Evolutionary conservation across 2,797 vertebrate genomes (phyloP).

Genomic region (Peromyscus attwateri): DNA sequence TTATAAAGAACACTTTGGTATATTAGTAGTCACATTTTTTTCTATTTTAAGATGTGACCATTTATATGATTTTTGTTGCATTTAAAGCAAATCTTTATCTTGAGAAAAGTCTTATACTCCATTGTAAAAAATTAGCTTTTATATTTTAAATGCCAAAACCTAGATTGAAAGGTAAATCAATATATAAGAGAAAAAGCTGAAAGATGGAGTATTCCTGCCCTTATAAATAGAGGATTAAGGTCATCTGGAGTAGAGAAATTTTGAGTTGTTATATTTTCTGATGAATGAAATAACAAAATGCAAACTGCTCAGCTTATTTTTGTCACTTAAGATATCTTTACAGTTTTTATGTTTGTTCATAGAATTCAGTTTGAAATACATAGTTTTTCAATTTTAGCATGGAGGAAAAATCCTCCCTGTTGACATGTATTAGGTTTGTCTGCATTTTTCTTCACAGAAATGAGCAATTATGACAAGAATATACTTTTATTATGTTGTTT

Average conservation of each 20-base stretch:
- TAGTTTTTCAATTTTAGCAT: neutral
- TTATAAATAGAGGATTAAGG: neutral
- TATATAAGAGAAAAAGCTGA: neutral
- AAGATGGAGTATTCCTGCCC: neutral
- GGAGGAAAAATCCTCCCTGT: neutral
- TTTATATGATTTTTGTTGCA: neutral
- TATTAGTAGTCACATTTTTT: neutral
- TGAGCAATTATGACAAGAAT: neutral
- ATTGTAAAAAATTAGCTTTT: neutral
- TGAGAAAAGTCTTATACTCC: neutral
- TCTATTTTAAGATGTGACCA: neutral
- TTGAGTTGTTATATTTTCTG: neutral
- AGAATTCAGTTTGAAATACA: neutral
- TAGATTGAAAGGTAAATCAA: neutral
- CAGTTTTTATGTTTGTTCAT: neutral
- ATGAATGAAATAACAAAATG: neutral
- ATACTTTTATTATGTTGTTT: neutral
- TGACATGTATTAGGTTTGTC: neutral
- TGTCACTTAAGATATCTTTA: neutral
- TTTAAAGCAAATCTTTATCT: neutral
- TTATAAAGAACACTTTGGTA: neutral
- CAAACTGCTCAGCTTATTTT: neutral
- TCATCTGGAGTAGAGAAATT: neutral
- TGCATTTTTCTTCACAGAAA: neutral
- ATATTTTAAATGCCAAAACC: neutral